phyloP scores from a whole-genome alignment of 2,113 vertebrate species.

The Burhinus oedicnemus region DNA sequence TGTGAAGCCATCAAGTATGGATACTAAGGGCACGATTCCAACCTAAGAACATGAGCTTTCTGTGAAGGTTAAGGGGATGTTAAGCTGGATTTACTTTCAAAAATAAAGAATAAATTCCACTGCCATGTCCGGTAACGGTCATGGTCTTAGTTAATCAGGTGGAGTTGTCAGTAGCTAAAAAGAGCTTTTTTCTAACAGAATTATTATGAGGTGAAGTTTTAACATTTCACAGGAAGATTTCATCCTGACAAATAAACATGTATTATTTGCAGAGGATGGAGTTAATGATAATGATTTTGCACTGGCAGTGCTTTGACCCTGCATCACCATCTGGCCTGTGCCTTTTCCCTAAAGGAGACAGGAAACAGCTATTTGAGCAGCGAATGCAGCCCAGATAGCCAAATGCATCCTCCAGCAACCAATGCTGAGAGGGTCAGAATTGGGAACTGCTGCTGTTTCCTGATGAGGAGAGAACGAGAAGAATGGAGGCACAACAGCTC shows the following conservation, averaged over 20 bases:
- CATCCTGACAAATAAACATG: not conserved
- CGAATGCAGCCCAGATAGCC: not conserved
- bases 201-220: not conserved
- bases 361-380: not conserved
- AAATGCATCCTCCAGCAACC: not conserved
- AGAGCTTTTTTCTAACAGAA: not conserved
- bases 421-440: not conserved
- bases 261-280: not conserved
- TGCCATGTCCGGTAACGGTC: not conserved
- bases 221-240: not conserved
- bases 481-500: not conserved
- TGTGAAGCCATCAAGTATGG: constrained; percentile 67
- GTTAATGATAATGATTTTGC: not conserved
- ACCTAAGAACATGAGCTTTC: constrained; percentile 68
- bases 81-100: constrained; percentile 67
- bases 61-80: constrained; percentile 66
- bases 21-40: constrained; percentile 66
- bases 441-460: not conserved
- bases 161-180: not conserved
- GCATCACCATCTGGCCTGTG: not conserved
- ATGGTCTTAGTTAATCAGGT: constrained; percentile 18
- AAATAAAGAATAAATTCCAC: constrained; percentile 54
- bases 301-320: not conserved
- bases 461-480: not conserved
- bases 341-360: not conserved